Percentiles rank a stretch among this genome's conserved stretches.
Conservation (phyloP, 2,888 invertebrate species). For the Alsophila aescularia region DNA sequence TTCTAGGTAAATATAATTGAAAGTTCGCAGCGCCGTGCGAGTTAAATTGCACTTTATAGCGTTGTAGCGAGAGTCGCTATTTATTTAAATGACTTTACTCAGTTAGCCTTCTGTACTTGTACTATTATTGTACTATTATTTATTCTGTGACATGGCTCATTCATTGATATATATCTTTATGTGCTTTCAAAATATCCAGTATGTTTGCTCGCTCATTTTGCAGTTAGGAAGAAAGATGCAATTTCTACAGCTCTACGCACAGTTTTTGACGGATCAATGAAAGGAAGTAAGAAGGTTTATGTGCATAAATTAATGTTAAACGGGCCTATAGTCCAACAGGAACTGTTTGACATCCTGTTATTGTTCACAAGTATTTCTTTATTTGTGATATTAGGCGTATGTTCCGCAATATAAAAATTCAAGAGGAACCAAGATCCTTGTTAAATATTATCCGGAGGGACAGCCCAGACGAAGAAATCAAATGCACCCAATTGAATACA, state of each 20-base stretch:
- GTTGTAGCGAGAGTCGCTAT: no score
- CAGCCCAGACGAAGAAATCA: background rate
- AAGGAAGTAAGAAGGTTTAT: background rate
- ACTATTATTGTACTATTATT: no score
- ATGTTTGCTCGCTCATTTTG: background rate
- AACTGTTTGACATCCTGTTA: background rate
- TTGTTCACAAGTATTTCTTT: background rate
- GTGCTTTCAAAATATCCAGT: background rate
- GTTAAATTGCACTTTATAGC: no score
- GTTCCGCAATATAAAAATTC: background rate
- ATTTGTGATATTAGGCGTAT: background rate
- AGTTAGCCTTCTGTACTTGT: no score
- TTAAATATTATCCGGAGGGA: background rate
- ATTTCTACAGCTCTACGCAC: background rate
- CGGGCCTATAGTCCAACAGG: background rate
- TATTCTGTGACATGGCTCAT: no score
- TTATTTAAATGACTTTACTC: no score
- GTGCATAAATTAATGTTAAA: background rate
- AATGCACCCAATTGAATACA: background rate
- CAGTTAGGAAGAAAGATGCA: background rate
- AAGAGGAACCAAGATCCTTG: background rate
- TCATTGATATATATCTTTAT: no score
- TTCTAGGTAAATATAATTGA: no score
- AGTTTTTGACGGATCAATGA: background rate
- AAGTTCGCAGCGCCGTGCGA: no score